Base-by-base conservation (phyloP, 2,113 vertebrate genomes). In the Datnioides undecimradiatus region DNA sequence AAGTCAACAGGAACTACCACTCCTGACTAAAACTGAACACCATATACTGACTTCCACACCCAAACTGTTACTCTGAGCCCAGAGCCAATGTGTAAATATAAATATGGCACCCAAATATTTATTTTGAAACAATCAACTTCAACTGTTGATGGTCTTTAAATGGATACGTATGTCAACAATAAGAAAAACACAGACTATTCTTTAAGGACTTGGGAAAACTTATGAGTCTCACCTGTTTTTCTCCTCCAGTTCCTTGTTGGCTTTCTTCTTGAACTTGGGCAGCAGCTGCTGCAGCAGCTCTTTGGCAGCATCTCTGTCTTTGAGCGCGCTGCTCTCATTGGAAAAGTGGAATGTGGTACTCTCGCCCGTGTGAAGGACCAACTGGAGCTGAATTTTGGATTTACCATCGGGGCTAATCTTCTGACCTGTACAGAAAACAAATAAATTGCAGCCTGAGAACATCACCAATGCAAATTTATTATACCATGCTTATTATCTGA, bases 321-420 rank as follows among this genome's bases (percentile, higher is more conserved):
- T 98, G 23, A 98, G 95, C 29, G 98, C 97, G 69, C 91, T 97
- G 95, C 96, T 98, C 77, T 98, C 97, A 54, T 97, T 98, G 78
- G 97, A 93, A 92, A 99, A 99, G 93, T 99, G 98, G 92, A 99
- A 99, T 92, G 97, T 99, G 84, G 96, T 98, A 73, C 96, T 97
- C 70, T 99, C 98, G 10, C 98, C 98, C 7, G 96, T 96, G 90
- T 99, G 97, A 79, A 99, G 95, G 51, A 99, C 96, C 70, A 99
- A 91, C 93, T 99, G 98, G 70, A 99, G 97, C 77, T 99, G 98
- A 91, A 99, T 96, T 94, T 99, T 99, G 73, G 98, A 95, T 95
- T 99, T 99, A 67, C 98, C 98, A 88, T 99, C 98, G 62, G 98
- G 98, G 93, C 98, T 99, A 90, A 99, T 99, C 94, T 99, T 99